Base-by-base conservation (phyloP, 2,888 invertebrate species). In the Mallateleia sp. region DNA sequence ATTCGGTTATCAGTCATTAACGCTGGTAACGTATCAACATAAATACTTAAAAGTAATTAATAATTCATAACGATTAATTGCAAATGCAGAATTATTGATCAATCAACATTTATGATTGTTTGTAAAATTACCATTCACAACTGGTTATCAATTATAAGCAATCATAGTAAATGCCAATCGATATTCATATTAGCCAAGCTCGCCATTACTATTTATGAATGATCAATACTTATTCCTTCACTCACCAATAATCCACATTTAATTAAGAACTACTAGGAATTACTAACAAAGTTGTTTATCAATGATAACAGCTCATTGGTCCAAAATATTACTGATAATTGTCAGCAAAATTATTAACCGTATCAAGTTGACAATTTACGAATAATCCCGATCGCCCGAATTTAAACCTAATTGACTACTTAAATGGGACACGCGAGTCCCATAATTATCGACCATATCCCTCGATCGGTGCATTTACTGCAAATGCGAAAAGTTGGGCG, bases 401-500 rank as follows among this genome's bases (percentile, higher is more conserved):
- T 7, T 38, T 38, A 5, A 38, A 25, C 54, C 11, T 18, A 54
- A 69, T 54, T 38, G 54, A 52, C 54, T n/a, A 14, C n/a, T 42
- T 42, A 42, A 20, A 14, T 34, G 22, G 38, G 22, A 20, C 20
- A 15, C 74, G 47, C n/a, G 45, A 15, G 14, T 28, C 15, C 15
- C 32, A 28, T 28, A 56, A 60, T 79, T 60, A 60, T 47, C 34
- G 64, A 56, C 72, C 34, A 47, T 24, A 56, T 45, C 25, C 45
- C 14, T 18, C 54, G 20, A 25, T 60, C 24, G 20, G 38, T 7
- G 50, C 50, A 24, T n/a, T 24, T 24, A 15, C 18, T n/a, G 50
- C 42, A 54, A 71, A 64, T 64, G 64, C 80, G 47, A 64, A 54
- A 72, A 71, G 56, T 62, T 69, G 52, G 50, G 69, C 71, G 32